Conservation (phyloP, 2,888 invertebrate genomes). For the Hanleya hanleyi region DNA sequence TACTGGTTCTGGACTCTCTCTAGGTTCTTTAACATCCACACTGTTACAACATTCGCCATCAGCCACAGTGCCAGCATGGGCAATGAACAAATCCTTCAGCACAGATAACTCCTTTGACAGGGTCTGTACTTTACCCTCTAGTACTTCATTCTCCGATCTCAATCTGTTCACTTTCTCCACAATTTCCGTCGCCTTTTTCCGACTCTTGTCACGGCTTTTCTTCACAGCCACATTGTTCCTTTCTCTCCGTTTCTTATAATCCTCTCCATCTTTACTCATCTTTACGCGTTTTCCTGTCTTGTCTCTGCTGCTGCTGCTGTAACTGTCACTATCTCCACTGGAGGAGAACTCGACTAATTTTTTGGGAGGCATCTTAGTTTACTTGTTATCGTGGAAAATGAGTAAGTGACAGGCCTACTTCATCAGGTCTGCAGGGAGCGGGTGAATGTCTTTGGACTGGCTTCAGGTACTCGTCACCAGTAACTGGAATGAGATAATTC, state of each 20-base stretch:
- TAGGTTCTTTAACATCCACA: not conserved
- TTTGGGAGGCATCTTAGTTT: not conserved
- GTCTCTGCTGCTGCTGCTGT: no score
- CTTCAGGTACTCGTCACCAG: no score
- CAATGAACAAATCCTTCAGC: conserved; percentile 79
- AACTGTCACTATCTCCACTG: not conserved
- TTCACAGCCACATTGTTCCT: conserved; percentile 97
- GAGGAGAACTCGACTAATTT: not conserved
- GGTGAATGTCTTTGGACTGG: no score
- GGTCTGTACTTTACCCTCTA: conserved; percentile 92
- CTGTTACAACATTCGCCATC: conserved; percentile 12
- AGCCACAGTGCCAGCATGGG: conserved; percentile 57
- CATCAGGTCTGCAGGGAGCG: no score
- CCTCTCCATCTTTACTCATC: conserved; percentile 91
- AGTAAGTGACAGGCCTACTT: no score
- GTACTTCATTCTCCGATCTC: conserved; percentile 91
- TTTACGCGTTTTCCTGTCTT: not conserved
- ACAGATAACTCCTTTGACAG: conserved; percentile 88
- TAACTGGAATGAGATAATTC: no score
- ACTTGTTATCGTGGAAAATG: no score
- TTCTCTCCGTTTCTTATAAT: conserved; percentile 92
- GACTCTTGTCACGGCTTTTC: conserved; percentile 96
- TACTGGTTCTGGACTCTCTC: conserved; percentile 18
- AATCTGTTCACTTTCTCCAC: conserved; percentile 94
- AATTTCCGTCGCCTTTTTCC: conserved; percentile 93